Evolutionary conservation across 2,888 invertebrate genomes (phyloP).

Genomic region (Syrista parreyssii): DNA sequence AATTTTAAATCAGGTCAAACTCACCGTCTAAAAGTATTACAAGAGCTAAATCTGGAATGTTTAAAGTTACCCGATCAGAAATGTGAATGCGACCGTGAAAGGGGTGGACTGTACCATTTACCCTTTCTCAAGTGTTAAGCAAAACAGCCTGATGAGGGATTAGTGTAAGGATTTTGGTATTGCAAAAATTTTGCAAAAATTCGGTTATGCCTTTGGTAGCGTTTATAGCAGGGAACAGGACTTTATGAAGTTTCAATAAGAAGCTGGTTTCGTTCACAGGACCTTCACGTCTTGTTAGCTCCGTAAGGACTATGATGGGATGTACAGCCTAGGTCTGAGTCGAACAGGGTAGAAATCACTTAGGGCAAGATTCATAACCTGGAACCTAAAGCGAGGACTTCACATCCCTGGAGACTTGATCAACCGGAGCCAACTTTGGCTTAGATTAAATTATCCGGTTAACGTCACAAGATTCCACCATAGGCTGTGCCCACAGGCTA

Average conservation of each 20-base stretch:
- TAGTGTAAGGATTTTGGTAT: no score
- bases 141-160: no score
- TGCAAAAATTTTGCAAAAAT: no score
- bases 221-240: not conserved
- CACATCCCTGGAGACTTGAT: slow-evolving; percentile 16
- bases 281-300: not conserved
- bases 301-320: not conserved
- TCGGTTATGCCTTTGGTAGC: not conserved
- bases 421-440: slow-evolving; percentile 37
- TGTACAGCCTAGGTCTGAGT: not conserved
- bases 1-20: no score
- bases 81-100: no score
- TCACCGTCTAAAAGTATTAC: no score
- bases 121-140: no score
- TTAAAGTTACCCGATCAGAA: no score
- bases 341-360: not conserved
- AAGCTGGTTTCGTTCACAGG: not conserved
- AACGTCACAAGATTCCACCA: not conserved
- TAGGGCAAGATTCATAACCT: not conserved
- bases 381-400: not conserved
- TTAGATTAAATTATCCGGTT: slow-evolving; percentile 33
- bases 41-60: no score
- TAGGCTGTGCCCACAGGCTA: not conserved
- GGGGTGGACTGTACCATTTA: no score
- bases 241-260: not conserved